phyloP scores from a whole-genome alignment of 2,888 invertebrate genomes.

The Lasius fuliginosus region DNA sequence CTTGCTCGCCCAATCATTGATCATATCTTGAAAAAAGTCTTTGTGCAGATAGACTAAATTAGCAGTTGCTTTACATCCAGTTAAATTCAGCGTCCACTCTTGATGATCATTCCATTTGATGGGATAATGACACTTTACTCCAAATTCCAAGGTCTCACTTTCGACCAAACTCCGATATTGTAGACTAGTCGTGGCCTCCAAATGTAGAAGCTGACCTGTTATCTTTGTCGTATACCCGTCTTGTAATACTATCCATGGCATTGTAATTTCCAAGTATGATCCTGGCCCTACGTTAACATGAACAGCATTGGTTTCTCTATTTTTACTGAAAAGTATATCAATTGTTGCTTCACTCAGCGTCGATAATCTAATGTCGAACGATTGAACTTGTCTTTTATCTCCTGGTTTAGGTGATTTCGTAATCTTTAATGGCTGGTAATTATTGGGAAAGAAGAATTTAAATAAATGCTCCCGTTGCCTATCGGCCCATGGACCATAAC shows the following conservation, averaged over 20 bases:
- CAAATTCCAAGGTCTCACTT: constrained; percentile 98
- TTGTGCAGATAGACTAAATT: constrained; percentile 98
- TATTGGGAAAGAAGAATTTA: constrained; percentile 98
- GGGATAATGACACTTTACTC: constrained; percentile 95
- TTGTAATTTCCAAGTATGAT: constrained; percentile 97
- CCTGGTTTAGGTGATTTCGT: constrained; percentile 95
- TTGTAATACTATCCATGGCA: constrained; percentile 96
- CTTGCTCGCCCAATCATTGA: constrained; percentile 99
- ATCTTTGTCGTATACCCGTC: constrained; percentile 97
- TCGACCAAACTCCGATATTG: constrained; percentile 97
- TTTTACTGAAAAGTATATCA: constrained; percentile 98
- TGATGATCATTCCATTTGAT: constrained; percentile 98
- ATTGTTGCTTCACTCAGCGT: constrained; percentile 97
- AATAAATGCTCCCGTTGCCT: constrained; percentile 97
- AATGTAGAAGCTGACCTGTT: constrained; percentile 96
- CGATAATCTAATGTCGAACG: constrained; percentile 96
- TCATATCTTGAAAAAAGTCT: constrained; percentile 96
- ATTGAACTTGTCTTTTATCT: constrained; percentile 95
- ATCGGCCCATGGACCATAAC: constrained; percentile 99
- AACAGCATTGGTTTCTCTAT: constrained; percentile 98
- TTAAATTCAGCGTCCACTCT: constrained; percentile 96
- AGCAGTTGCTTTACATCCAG: constrained; percentile 97
- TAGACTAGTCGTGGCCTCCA: constrained; percentile 98
- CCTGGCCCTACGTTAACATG: constrained; percentile 98
- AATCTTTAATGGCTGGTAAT: constrained; percentile 93